These are phyloP conservation scores for Clupea harengus DNA, from an alignment of 2,113 vertebrate species.

Conservation along the genomic window DNA sequence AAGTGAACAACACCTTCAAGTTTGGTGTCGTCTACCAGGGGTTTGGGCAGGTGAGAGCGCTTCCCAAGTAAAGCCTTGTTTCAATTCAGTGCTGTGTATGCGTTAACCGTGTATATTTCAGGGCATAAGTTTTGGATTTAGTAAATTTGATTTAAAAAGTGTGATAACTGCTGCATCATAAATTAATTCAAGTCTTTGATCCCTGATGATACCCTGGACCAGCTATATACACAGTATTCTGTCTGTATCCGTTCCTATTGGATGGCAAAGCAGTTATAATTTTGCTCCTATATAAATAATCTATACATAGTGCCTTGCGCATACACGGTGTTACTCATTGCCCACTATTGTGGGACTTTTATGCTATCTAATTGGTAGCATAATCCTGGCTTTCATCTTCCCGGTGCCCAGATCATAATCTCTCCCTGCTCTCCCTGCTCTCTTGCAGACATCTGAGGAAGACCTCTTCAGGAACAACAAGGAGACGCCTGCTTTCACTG, in stretches of 20 bases:
- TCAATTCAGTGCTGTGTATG: neutral
- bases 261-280: neutral
- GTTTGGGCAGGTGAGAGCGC: conserved; percentile 81
- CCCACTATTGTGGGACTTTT: neutral
- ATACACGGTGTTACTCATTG: neutral
- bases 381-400: neutral
- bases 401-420: neutral
- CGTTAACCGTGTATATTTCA: neutral
- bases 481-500: conserved; percentile 84
- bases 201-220: neutral
- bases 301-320: neutral
- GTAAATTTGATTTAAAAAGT: no score
- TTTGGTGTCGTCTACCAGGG: conserved; percentile 92
- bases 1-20: conserved; percentile 94
- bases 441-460: conserved; percentile 83
- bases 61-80: neutral
- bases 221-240: neutral
- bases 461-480: conserved; percentile 89
- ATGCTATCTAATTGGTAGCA: neutral
- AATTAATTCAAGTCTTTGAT: no score
- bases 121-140: neutral
- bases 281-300: neutral
- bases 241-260: neutral
- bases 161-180: no score
- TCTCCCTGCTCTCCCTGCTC: conserved; percentile 28